Evolutionary conservation across 2,797 vertebrate species (phyloP), one percentile per base, ranked within the genome.

Genomic region (Urophycis tenuis): DNA sequence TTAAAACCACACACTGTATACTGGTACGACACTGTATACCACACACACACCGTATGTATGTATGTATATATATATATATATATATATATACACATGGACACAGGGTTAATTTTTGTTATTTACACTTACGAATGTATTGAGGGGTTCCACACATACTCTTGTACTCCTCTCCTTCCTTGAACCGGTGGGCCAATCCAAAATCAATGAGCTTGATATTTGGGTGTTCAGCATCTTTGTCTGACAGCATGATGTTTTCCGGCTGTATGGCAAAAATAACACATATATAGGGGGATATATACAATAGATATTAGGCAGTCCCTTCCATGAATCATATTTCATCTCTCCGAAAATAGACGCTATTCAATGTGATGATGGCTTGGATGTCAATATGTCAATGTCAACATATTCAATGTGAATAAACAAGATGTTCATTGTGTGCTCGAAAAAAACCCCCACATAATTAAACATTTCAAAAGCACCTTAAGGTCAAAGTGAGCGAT

Each of bases 181-280:
- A 89, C 73, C 22, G 89, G 79, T 94, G 91, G 1, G 95, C 93
- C 82, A 95, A 85, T 73, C 94, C 93, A 0, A 95, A 95, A 84
- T 95, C 94, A 0, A 94, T 95, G 75, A 95, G 93, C 86, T 93
- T 95, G 89, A 95, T 90, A 35, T 73, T 34, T 1, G 92, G 92
- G 11, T 87, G 82, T 15, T 91, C 84, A 5, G 84, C 80, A 0
- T 78, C 82, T 73, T 92, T 95, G 75, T 94, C 86, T n/a, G 92
- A 93, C 82, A 95, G 80, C 95, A 93, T 92, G 77, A 93, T 92
- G 82, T 95, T 96, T 89, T 95, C 94, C 0, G 92, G 93, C 94
- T 95, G 85, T 77, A 84, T 2, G 60, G 29, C 82, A 53, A 81
- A 11, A 78, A 72, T 4, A 75, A 35, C 6, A 36, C 14, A 73